Evolutionary conservation across 1,140 invertebrate species (phyloP).

Genomic region (Saccostrea echinata): DNA sequence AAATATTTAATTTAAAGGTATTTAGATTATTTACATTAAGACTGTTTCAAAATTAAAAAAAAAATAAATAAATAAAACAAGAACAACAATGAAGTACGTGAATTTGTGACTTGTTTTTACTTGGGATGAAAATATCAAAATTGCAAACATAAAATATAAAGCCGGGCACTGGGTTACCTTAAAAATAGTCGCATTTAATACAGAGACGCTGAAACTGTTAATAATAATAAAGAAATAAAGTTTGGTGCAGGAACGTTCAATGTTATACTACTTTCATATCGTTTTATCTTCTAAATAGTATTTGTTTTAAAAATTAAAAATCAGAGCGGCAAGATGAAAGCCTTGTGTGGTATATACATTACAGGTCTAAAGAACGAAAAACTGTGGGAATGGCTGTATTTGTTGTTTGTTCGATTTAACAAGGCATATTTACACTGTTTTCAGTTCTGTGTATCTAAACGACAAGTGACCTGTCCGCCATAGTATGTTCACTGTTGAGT

Average conservation of each 20-base stretch:
- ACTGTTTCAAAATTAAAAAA: too few species aligned
- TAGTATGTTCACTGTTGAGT: not conserved
- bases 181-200: too few species aligned
- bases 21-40: too few species aligned
- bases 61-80: too few species aligned
- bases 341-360: constrained; percentile 15
- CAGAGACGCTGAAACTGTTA: not conserved
- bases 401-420: constrained; percentile 22
- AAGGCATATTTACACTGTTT: constrained; percentile 25
- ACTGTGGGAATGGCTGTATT: not conserved
- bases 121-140: too few species aligned
- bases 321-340: constrained; percentile 11
- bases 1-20: too few species aligned
- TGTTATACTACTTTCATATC: not conserved
- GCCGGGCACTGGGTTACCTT: too few species aligned
- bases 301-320: constrained; percentile 22
- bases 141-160: too few species aligned
- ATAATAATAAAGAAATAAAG: not conserved
- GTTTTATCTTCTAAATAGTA: not conserved
- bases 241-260: not conserved
- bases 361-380: not conserved
- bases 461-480: constrained; percentile 3
- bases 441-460: constrained; percentile 37
- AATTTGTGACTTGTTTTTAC: too few species aligned
- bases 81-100: too few species aligned